These are phyloP conservation scores for Zootermopsis nevadensis DNA, from an alignment of 2,888 invertebrate species.

Conservation along the genomic window DNA sequence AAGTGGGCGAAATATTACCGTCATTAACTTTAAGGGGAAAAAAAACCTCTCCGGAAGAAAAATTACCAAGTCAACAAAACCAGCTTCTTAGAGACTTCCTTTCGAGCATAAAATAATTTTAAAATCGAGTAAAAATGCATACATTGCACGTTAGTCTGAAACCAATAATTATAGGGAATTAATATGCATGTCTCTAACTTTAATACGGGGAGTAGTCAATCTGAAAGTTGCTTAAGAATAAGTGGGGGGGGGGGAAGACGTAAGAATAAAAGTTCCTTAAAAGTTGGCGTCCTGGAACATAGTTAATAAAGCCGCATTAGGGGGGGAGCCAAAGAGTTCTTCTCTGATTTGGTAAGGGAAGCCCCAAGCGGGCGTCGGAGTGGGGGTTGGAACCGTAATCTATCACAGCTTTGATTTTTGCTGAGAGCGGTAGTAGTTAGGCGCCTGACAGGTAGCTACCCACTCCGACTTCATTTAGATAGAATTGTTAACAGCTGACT, in stretches of 20 bases:
- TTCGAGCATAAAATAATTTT: slow-evolving; percentile 53
- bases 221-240: slow-evolving; percentile 53
- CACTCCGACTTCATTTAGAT: not conserved
- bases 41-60: slow-evolving; percentile 56
- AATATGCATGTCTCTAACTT: slow-evolving; percentile 58
- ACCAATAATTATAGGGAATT: slow-evolving; percentile 58
- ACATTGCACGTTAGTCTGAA: slow-evolving; percentile 57
- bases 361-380: slow-evolving; percentile 39
- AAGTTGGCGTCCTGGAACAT: slow-evolving; percentile 54
- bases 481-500: not conserved
- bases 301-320: slow-evolving; percentile 56
- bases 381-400: slow-evolving; percentile 50
- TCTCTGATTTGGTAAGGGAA: slow-evolving; percentile 52
- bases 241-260: slow-evolving; percentile 43
- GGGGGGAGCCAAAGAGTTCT: slow-evolving; percentile 54
- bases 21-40: slow-evolving; percentile 58
- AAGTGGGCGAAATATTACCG: slow-evolving; percentile 58
- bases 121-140: slow-evolving; percentile 57
- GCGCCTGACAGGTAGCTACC: slow-evolving; percentile 27
- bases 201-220: slow-evolving; percentile 54
- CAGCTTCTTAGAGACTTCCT: slow-evolving; percentile 53
- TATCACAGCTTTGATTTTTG: slow-evolving; percentile 50
- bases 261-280: slow-evolving; percentile 51
- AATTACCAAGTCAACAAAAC: slow-evolving; percentile 59
- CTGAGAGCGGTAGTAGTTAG: slow-evolving; percentile 42